Evolutionary conservation across 2,888 invertebrate species (phyloP), one percentile per base, ranked within the genome.

Genomic region (Drosophila mimetica): DNA sequence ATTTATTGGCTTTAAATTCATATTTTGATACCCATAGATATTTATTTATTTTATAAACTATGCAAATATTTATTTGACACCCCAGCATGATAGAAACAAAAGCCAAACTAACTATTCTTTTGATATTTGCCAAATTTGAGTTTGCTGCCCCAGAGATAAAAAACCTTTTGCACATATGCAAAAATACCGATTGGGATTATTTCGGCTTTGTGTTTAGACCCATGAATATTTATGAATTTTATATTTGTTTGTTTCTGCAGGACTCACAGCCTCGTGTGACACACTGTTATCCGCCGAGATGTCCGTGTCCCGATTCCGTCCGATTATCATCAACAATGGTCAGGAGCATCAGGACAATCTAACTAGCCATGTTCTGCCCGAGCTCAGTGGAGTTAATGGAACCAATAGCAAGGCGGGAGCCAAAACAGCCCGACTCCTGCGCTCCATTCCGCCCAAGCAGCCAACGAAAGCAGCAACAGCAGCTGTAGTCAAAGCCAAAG

Each of bases 221-320:
- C 1, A 18, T 30, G 8, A n/a, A 22, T 32, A 54, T 34, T 36
- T 25, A 50, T 18, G 11, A 1, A 25, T 14, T 28, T n/a, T 1
- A 28, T 20, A 14, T 25, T 8, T 13, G 7, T 50, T 93, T 93
- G n/a, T n/a, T n/a, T n/a, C n/a, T n/a, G 0, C 92, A 96, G 96
- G 96, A 80, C 92, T 96, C 48, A 93, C 94, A 11, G 93, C 94
- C 16, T 93, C 93, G 47, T 95, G 95, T 86, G 94, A 94, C 72
- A 95, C 95, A 4, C 92, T 94, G 61, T 89, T 95, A 32, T 93
- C 94, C 76, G 94, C 94, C 47, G 95, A 95, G 89, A 92, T 95
- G 83, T 93, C 93, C 84, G 92, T 94, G 11, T 93, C 93, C 84
- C 91, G 89, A 72, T 92, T 90, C 65, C 74, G 85, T 54, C 90